Percentiles rank a stretch among this genome's conserved stretches.
phyloP scores from a whole-genome alignment of 2,797 vertebrate species.

The Myotis myotis region DNA sequence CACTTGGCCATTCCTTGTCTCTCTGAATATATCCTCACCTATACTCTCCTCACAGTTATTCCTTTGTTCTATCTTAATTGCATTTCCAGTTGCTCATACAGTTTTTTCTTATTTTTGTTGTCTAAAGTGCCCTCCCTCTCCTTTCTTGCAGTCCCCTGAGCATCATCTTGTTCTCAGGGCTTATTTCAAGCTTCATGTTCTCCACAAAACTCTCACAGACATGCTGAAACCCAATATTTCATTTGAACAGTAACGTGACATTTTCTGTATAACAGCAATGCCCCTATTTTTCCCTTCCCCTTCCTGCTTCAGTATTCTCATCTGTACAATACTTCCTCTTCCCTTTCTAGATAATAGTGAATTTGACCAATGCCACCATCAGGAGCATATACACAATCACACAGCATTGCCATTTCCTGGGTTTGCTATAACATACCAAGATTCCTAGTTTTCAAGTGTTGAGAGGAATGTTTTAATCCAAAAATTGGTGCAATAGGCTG shows the following conservation, averaged over 20 bases:
- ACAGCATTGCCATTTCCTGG: background rate
- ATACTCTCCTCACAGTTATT: background rate
- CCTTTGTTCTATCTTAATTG: background rate
- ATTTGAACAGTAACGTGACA: background rate
- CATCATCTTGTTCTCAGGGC: background rate
- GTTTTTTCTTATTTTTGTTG: background rate
- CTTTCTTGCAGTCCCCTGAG: background rate
- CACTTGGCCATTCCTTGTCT: background rate
- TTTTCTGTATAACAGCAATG: background rate
- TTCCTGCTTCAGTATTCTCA: background rate
- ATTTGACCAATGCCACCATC: background rate
- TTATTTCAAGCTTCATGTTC: background rate
- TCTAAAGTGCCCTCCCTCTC: background rate
- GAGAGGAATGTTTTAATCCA: background rate
- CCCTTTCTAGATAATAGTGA: background rate
- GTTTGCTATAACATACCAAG: background rate
- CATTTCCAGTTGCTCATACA: background rate
- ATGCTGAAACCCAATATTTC: background rate
- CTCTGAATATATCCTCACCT: background rate
- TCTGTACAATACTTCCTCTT: background rate
- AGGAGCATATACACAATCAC: background rate
- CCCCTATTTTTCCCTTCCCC: accelerated
- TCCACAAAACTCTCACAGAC: background rate
- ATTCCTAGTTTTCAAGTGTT: background rate
- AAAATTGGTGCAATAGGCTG: background rate